Conservation (phyloP, 2,888 invertebrate species). For the Brachypterus glaber region DNA sequence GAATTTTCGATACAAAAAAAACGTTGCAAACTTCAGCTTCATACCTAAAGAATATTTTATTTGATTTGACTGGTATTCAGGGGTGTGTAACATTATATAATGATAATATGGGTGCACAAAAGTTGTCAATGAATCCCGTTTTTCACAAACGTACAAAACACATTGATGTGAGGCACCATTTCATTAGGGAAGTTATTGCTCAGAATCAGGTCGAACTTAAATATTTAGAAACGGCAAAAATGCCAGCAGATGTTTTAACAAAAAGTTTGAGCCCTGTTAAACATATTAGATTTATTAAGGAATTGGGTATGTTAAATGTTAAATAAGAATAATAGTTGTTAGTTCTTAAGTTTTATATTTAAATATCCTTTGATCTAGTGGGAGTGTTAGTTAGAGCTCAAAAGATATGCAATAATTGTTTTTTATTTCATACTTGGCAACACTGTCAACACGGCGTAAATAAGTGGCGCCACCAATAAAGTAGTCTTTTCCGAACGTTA, state of each 20-base stretch:
- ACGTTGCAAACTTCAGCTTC: too few relatives aligned
- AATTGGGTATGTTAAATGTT: too few relatives aligned
- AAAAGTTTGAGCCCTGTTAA: conserved; percentile 9
- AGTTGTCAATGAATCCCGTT: conserved; percentile 15
- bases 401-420: too few relatives aligned
- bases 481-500: too few relatives aligned
- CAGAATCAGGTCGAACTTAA: conserved; percentile 9
- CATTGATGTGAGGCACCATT: conserved; percentile 18
- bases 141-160: conserved; percentile 14
- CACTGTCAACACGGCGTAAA: too few relatives aligned
- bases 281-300: conserved; percentile 10
- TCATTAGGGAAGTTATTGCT: conserved; percentile 14
- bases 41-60: conserved; percentile 12
- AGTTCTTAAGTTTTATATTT: too few relatives aligned
- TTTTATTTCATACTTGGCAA: too few relatives aligned
- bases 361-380: too few relatives aligned
- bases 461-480: too few relatives aligned
- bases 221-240: conserved; percentile 15
- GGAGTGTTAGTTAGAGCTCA: too few relatives aligned
- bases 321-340: too few relatives aligned
- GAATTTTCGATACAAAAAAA: too few relatives aligned
- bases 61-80: conserved; percentile 10
- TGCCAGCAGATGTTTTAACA: conserved; percentile 17
- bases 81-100: conserved; percentile 11
- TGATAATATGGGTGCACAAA: conserved; percentile 18